These are phyloP conservation scores for Moxostoma hubbsi DNA, from an alignment of 2,797 vertebrate species.

Conservation along the genomic window DNA sequence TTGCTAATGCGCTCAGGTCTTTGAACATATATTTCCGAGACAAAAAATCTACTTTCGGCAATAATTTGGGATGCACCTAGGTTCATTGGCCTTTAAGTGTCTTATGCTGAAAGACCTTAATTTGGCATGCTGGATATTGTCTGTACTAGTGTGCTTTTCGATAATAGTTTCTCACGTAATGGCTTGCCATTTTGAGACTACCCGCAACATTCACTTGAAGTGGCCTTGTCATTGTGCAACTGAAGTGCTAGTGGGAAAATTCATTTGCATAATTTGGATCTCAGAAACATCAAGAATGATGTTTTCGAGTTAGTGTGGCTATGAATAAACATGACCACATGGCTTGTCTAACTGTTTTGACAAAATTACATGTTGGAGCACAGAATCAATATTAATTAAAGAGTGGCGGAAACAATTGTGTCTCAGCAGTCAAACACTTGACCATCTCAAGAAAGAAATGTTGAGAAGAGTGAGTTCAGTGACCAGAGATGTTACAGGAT, in stretches of 20 bases:
- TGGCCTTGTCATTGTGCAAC: slow-evolving; percentile 12
- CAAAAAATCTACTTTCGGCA: slow-evolving; percentile 17
- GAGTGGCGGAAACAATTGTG: slow-evolving; percentile 19
- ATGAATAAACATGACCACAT: slow-evolving; percentile 47
- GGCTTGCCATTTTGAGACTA: slow-evolving; percentile 11
- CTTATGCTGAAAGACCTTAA: slow-evolving; percentile 21
- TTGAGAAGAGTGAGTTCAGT: slow-evolving; percentile 5
- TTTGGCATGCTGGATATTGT: slow-evolving; percentile 43
- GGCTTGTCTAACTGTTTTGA: slow-evolving; percentile 35
- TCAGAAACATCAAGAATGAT: slow-evolving; percentile 23
- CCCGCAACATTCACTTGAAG: slow-evolving; percentile 28
- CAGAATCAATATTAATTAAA: slow-evolving; percentile 55
- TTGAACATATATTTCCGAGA: not conserved
- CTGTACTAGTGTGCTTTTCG: slow-evolving; percentile 5
- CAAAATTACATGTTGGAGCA: slow-evolving; percentile 29
- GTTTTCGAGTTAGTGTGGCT: slow-evolving; percentile 12
- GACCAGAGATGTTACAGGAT: slow-evolving; percentile 60
- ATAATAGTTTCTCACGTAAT: slow-evolving; percentile 46
- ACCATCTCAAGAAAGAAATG: slow-evolving; percentile 13
- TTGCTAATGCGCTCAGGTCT: not conserved
- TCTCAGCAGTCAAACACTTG: slow-evolving; percentile 21
- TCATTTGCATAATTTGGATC: slow-evolving; percentile 41
- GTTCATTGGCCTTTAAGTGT: slow-evolving; percentile 38
- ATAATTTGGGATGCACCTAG: slow-evolving; percentile 35
- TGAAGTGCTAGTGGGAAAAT: slow-evolving; percentile 37